Percentiles rank a stretch among this genome's conserved stretches.
These are phyloP conservation scores for Pogonomyrmex barbatus DNA, from an alignment of 1,140 invertebrate genomes.

Conservation along the genomic window DNA sequence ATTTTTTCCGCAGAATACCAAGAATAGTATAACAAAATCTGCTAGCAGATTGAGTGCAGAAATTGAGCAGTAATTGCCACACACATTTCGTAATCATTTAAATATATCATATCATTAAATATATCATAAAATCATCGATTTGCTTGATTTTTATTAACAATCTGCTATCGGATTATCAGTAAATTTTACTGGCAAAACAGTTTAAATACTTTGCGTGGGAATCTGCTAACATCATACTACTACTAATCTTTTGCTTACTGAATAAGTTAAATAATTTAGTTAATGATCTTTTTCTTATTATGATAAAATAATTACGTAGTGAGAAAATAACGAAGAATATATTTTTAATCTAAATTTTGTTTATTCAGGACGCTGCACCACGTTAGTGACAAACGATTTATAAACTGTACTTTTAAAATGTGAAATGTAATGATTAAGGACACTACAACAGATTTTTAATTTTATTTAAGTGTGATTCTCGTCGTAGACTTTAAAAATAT, in stretches of 20 bases:
- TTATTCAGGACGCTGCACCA: too few relatives aligned
- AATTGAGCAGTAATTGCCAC: too few relatives aligned
- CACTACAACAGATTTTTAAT: too few relatives aligned
- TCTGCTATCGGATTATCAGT: background rate
- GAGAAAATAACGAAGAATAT: background rate
- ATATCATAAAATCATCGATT: background rate
- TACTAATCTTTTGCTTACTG: background rate
- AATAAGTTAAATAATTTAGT: background rate
- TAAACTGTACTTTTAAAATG: too few relatives aligned
- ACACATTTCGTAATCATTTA: too few relatives aligned
- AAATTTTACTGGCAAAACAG: background rate
- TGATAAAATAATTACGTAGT: background rate
- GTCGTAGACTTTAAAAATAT: too few relatives aligned
- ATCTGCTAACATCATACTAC: background rate
- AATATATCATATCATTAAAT: too few relatives aligned
- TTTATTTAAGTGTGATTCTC: too few relatives aligned
- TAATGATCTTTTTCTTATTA: background rate
- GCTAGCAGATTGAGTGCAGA: too few relatives aligned
- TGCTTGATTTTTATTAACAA: background rate
- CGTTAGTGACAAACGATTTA: too few relatives aligned
- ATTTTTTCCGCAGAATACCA: background rate
- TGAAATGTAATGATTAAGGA: too few relatives aligned
- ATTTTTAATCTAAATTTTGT: background rate
- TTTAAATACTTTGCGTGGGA: background rate
- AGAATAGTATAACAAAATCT: background rate